Base-by-base conservation (phyloP, 2,797 vertebrate species). In the Stomatorhinus walkeri region DNA sequence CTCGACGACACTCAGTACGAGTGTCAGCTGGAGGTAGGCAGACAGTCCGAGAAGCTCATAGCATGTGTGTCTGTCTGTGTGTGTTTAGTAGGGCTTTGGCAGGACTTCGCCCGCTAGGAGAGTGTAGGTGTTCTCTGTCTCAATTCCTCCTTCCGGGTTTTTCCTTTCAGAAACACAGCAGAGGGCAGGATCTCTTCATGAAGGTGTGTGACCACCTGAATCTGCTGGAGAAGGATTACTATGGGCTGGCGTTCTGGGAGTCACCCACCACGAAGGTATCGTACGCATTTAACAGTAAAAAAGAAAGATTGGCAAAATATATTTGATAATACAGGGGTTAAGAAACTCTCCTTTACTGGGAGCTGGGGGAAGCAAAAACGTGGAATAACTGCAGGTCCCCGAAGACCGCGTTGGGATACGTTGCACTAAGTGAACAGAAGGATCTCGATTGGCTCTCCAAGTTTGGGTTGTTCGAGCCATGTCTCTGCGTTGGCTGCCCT, bases 201-300 rank as follows among this genome's bases (percentile, higher is more conserved):
- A 97, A 96, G 93, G 98, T 99, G 59, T 99, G 98, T 22, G 97
- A 98, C 90, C 98, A 99, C 92, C 96, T 99, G 91, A 99, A 99
- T 92, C 96, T 99, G 89, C 93, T 99, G 92, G 98, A 99, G 94
- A 98, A 97, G 91, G 98, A 99, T 93, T 99, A 99, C 91, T 99
- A 98, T 89, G 97, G 97, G 6, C 94, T 99, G 91, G 96, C 96
- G 88, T 93, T 97, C 93, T 98, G 97, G 97, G 97, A 99, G 91
- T 96, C 95, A 0, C 90, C 95, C 36, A 94, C 92, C 1, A 94
- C 95, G 89, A 98, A 98, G 97, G 98, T 99, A 90, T 49, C 40
- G 1, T 61, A 76, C 12, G 19, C 10, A 1, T 51, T 36, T 40
- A 32, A 54, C 19, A 51, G 85, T 87, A 28, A 40, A 36, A 46